Evolutionary conservation across 2,888 invertebrate genomes (phyloP), one percentile per base, ranked within the genome.

Genomic region (Meiosimyza decipiens): DNA sequence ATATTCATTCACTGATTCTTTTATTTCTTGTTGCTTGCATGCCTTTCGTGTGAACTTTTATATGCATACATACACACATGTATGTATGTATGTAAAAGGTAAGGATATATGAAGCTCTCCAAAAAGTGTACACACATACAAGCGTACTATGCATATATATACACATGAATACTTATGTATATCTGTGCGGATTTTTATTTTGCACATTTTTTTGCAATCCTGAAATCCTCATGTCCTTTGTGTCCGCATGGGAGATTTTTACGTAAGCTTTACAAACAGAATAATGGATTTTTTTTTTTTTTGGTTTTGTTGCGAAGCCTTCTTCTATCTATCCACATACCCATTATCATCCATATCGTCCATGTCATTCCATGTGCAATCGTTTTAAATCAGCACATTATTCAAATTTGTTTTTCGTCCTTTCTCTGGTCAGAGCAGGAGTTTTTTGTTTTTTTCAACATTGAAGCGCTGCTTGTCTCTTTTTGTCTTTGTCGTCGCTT

Each of bases 181-280:
- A 55, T 65, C 65, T 52, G 69, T 73, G 64, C 81, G 83, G 83
- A 82, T 82, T 83, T 83, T 11, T 28, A 28, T 28, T 47, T 83
- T 81, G 40, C 40, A 40, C 6, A 9, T 40, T 40, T 40, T 40
- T 40, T 40, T 40, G 40, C 83, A 81, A 82, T 83, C 81, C 82
- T 79, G 80, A 80, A 83, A 83, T 82, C 83, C 83, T 80, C 81
- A 79, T 80, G 80, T 83, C 79, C 79, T 78, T 74, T 81, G 77
- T 82, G 82, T 83, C 80, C 85, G 80, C 82, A 79, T 81, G 77
- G 85, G 82, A 85, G 84, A 84, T 84, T 85, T 84, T 80, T 81
- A 78, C 82, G 80, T 80, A 82, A 82, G 81, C 82, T 80, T 79
- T 79, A 77, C 79, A 79, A 84, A 84, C 83, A 78, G 85, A 84